Conservation (phyloP, 2,888 invertebrate genomes). For the Resseliella maxima region DNA sequence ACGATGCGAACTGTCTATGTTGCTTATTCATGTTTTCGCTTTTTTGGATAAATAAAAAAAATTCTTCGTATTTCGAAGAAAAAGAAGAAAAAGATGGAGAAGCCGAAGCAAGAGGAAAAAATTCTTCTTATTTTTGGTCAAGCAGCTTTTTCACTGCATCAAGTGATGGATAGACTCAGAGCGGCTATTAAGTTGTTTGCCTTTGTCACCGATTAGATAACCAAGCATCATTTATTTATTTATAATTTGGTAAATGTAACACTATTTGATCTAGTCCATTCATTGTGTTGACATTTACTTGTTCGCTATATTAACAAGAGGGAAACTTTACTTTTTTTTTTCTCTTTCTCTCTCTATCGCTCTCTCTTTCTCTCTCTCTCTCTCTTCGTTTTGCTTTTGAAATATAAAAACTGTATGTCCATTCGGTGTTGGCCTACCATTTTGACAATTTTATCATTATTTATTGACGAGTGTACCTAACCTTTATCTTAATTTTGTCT, state of each 20-base stretch:
- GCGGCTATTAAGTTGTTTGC: conserved; percentile 2
- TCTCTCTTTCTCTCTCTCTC: no score
- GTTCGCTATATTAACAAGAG: no score
- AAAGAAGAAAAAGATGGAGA: no score
- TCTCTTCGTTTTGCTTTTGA: no score
- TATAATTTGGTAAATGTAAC: not conserved
- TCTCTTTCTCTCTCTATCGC: no score
- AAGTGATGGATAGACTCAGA: not conserved
- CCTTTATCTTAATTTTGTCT: conserved; percentile 9
- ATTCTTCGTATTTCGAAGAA: no score
- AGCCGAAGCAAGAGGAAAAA: no score
- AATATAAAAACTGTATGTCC: not conserved
- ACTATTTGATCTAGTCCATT: not conserved
- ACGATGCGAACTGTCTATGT: not conserved
- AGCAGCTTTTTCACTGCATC: not conserved
- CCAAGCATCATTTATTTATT: not conserved
- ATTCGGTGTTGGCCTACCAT: not conserved
- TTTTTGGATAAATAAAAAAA: no score
- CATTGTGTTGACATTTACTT: not conserved
- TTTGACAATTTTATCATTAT: not conserved
- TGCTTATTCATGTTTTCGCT: not conserved
- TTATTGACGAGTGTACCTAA: not conserved
- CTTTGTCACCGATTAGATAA: conserved; percentile 41
- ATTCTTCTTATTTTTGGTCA: not conserved
- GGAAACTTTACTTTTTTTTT: no score